Evolutionary conservation across 2,113 vertebrate genomes (phyloP).

Genomic region (Nanorana parkeri): DNA sequence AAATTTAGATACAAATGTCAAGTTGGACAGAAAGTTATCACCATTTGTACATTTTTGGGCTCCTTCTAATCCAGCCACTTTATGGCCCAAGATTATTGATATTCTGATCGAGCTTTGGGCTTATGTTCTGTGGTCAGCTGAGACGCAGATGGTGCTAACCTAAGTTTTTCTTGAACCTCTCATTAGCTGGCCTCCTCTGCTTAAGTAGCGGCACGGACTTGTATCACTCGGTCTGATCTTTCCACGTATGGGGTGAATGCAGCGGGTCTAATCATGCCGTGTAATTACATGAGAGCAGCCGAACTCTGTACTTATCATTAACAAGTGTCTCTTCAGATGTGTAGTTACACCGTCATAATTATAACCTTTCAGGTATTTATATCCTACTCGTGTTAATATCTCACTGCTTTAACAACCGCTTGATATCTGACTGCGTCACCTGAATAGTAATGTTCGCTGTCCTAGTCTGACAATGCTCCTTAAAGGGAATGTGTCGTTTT

Average conservation of each 20-base stretch:
- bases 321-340: slow-evolving; percentile 6
- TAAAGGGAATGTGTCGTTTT: no score
- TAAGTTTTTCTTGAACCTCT: no score
- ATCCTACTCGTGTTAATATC: slow-evolving; percentile 26
- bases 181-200: background rate
- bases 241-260: background rate
- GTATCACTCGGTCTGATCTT: background rate
- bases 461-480: no score
- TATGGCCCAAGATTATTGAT: no score
- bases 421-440: background rate
- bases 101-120: no score
- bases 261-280: background rate
- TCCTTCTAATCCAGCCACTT: no score
- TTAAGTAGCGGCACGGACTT: background rate
- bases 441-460: background rate
- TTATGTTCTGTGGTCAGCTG: no score
- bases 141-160: no score
- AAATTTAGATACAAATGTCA: no score
- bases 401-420: background rate
- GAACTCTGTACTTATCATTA: background rate
- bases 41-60: no score
- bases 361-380: slow-evolving; percentile 42
- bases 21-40: no score
- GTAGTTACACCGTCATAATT: slow-evolving; percentile 35
- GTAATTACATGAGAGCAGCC: slow-evolving; percentile 12